phyloP scores from a whole-genome alignment of 2,113 vertebrate species.

The Oxyruncus cristatus region DNA sequence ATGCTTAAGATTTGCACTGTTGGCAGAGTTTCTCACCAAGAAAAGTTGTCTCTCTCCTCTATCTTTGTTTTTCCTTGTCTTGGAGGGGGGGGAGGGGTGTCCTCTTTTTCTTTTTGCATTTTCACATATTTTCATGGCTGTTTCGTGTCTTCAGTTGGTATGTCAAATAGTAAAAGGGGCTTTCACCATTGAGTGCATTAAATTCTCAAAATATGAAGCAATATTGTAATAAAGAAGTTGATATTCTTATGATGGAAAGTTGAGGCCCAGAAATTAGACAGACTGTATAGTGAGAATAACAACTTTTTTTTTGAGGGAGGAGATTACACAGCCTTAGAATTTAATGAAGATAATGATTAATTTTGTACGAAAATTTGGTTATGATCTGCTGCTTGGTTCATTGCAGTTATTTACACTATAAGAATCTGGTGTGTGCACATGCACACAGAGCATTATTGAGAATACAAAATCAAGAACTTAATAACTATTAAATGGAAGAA shows the following conservation, averaged over 20 bases:
- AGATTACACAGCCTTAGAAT: background rate
- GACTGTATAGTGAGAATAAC: background rate
- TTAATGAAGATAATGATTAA: background rate
- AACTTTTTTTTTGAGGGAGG: background rate
- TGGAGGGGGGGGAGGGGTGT: background rate
- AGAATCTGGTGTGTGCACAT: accelerated
- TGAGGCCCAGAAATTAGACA: background rate
- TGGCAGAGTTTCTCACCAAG: background rate
- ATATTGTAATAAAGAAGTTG: background rate
- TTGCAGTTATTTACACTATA: background rate
- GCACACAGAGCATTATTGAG: background rate
- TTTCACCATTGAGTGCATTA: background rate
- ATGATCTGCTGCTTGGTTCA: background rate
- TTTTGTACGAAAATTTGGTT: background rate
- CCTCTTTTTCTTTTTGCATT: background rate
- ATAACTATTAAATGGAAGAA: background rate
- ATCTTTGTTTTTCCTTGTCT: background rate
- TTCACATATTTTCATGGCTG: background rate
- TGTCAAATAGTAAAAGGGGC: background rate
- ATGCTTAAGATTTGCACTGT: background rate
- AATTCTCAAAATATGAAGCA: background rate
- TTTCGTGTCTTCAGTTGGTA: background rate
- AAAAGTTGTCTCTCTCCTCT: background rate
- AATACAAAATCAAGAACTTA: background rate
- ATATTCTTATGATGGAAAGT: background rate